Evolutionary conservation across 1,140 invertebrate genomes (phyloP).

Genomic region (Asbolus verrucosus): DNA sequence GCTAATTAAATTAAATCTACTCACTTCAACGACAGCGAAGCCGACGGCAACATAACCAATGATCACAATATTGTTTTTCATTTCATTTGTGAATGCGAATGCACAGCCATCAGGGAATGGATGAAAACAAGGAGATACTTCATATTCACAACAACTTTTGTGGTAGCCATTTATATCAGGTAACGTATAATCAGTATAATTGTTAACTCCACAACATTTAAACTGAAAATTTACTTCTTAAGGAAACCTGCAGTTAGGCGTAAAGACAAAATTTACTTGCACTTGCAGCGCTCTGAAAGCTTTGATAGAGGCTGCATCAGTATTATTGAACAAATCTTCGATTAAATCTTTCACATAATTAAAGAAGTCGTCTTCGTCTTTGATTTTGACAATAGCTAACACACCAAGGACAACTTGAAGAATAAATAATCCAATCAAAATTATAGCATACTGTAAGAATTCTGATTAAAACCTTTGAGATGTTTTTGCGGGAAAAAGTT

Average conservation of each 20-base stretch:
- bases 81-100: background rate
- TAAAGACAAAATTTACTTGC: background rate
- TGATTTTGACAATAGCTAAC: background rate
- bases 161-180: background rate
- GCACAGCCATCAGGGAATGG: background rate
- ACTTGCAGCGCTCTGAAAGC: background rate
- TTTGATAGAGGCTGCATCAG: background rate
- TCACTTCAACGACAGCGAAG: constrained; percentile 8
- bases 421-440: background rate
- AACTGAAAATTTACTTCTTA: background rate
- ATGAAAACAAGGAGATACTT: background rate
- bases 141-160: constrained; percentile 5
- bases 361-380: constrained; percentile 6
- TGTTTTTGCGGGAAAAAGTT: too few species aligned
- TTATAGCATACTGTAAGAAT: too few species aligned
- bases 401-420: background rate
- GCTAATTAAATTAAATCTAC: background rate
- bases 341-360: background rate
- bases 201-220: constrained; percentile 12
- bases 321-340: background rate
- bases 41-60: constrained; percentile 4
- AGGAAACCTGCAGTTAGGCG: too few species aligned
- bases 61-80: background rate
- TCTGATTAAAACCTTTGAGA: too few species aligned
- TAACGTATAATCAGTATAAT: background rate